Base-by-base conservation (phyloP, 2,888 invertebrate genomes). In the Epicampocera succincta region DNA sequence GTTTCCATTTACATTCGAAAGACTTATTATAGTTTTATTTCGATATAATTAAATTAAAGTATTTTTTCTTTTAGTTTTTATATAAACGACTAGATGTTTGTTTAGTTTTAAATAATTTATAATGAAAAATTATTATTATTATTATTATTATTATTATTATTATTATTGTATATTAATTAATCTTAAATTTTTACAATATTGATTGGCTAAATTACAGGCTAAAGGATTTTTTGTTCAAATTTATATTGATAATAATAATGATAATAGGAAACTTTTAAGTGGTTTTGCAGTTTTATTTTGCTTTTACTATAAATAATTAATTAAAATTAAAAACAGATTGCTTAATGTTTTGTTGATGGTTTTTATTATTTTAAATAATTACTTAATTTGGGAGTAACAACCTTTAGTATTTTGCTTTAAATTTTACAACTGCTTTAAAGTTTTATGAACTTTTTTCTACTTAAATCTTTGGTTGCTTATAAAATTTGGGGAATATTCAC, bases 201-300 rank as follows among this genome's bases (percentile, higher is more conserved):
- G 78, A 84, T 84, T 84, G 81, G 84, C 84, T 84, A 84, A 76
- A 84, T 71, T 84, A 84, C 81, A 81, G 63, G 84, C 84, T 84
- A 84, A 76, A 78, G 54, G 69, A 74, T 13, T 60, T 61, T 76
- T 44, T 42, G 8, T 44, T 54, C 11, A 25, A n/a, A 38, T 69
- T 58, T 50, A 38, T 44, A 54, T 46, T 58, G 25, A 33, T 44
- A 13, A 50, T 38, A 71, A 40, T 75, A 76, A 72, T 82, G 13
- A 75, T 78, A 65, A 77, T 83, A 83, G 83, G 83, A 83, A 83
- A 73, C 79, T 76, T 80, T 76, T 19, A 44, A 72, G 38, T 78
- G 29, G 11, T 63, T 73, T 58, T 54, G 11, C 25, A 52, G 6
- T 65, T 60, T 63, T 33, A 33, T 42, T 63, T 75, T 42, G n/a